These are phyloP conservation scores for Xenopus petersii DNA, from an alignment of 2,797 vertebrate species.

Conservation along the genomic window DNA sequence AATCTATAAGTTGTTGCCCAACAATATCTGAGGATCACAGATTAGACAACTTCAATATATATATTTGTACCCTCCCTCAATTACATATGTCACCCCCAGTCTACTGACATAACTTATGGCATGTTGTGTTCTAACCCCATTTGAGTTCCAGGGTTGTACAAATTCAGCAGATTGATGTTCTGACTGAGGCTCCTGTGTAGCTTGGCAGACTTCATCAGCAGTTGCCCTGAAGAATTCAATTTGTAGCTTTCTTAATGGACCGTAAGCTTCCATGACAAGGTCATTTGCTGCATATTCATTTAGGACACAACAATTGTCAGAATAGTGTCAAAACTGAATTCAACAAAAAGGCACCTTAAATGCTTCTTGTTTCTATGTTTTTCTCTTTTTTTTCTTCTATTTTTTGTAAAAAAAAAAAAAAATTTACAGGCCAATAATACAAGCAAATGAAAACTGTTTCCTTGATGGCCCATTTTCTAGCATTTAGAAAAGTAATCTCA, in stretches of 20 bases:
- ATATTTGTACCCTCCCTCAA: no score
- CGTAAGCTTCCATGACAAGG: conserved; percentile 49
- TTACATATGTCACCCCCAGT: no score
- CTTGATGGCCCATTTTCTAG: no score
- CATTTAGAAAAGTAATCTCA: no score
- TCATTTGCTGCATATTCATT: conserved; percentile 51
- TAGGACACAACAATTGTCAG: conserved; percentile 46
- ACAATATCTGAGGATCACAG: no score
- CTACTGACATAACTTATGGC: not conserved
- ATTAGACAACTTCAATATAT: no score
- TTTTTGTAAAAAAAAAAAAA: no score
- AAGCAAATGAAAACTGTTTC: no score
- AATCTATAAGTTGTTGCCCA: no score
- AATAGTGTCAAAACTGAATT: conserved; percentile 20
- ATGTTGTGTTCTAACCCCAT: not conserved
- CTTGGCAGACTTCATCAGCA: conserved; percentile 44
- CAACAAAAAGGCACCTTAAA: conserved; percentile 2
- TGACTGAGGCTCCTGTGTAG: conserved; percentile 39
- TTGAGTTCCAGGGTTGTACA: conserved; percentile 5
- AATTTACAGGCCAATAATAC: no score
- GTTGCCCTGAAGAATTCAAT: conserved; percentile 50
- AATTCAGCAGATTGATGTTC: conserved; percentile 29
- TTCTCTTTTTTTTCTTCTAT: no score
- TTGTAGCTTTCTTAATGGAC: conserved; percentile 50
- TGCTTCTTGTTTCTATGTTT: no score